Percentiles rank a stretch among this genome's conserved stretches.
Conservation (phyloP, 1,140 invertebrate species). For the Sitobion miscanthi region DNA sequence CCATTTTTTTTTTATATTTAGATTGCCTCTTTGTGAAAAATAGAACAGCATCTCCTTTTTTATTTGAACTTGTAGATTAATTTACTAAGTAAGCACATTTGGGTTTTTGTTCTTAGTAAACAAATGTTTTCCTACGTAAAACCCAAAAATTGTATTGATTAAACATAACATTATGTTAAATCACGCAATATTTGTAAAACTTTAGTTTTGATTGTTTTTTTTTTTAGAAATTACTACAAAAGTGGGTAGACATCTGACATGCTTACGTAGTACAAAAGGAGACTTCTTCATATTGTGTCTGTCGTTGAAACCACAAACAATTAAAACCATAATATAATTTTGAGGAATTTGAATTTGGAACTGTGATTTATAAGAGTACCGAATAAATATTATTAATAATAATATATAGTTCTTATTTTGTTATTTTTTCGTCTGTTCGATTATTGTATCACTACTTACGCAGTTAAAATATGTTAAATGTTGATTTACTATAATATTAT, state of each 20-base stretch:
- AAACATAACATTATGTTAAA: background rate
- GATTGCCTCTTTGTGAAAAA: background rate
- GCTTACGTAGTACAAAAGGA: background rate
- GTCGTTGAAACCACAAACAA: background rate
- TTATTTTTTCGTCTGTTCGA: too few relatives aligned
- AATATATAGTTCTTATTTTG: background rate
- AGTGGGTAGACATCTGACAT: too few relatives aligned
- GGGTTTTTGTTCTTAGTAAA: background rate
- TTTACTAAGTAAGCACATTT: background rate
- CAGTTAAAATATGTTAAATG: background rate
- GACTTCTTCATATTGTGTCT: background rate
- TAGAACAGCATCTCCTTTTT: background rate
- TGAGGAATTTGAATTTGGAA: background rate
- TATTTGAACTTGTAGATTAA: background rate
- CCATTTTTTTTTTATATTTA: background rate
- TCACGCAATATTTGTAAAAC: background rate
- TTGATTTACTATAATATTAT: too few relatives aligned
- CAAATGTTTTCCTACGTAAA: background rate
- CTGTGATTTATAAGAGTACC: background rate
- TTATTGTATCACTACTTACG: background rate
- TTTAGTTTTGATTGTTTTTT: background rate
- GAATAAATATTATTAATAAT: background rate
- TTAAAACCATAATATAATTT: background rate
- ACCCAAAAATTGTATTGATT: background rate
- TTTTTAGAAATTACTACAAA: background rate